Base-by-base conservation (phyloP, 2,797 vertebrate species). In the Caiman crocodilus region DNA sequence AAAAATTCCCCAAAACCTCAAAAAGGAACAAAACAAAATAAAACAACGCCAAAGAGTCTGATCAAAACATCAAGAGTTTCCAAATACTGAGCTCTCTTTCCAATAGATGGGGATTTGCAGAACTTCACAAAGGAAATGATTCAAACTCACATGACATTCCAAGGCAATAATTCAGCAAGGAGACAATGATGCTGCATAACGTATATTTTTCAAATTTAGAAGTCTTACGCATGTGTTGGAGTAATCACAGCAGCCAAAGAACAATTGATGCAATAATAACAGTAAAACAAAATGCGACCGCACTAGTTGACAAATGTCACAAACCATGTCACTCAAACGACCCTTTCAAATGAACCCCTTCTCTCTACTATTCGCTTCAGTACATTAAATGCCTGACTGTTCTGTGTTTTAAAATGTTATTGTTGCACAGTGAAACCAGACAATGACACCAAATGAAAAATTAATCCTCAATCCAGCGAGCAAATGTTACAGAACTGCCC, bases 71-170 rank as follows among this genome's bases (percentile, higher is more conserved):
- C n/a, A 85, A 42, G 82, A 90, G 91, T 94, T 88, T 94, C 86
- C 90, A 97, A 95, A 94, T 81, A 90, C 15, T 61, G 73, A 84
- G 65, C 63, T 95, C 89, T 28, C 86, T 50, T 50, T 92, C 56
- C 90, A 90, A 85, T 88, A 59, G 92, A 57, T 42, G 79, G 59
- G 28, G 35, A 77, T 75, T 95, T 78, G 84, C 55, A 92, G 65
- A 87, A 82, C 73, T 93, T 84, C 93, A 92, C 87, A 92, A 75
- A 95, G 94, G 90, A 96, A 97, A 95, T 97, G 89, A 97, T 80
- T 96, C 95, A 96, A 92, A 90, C 42, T 90, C 60, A 87, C 85
- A 82, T 95, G 92, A 57, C 28, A 84, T 79, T 90, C 56, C 82
- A 92, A 79, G 56, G 77, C 86, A 94, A 93, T 79, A 75, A 79